Conservation (phyloP, 2,888 invertebrate species). For the Tanytarsus gracilentus region DNA sequence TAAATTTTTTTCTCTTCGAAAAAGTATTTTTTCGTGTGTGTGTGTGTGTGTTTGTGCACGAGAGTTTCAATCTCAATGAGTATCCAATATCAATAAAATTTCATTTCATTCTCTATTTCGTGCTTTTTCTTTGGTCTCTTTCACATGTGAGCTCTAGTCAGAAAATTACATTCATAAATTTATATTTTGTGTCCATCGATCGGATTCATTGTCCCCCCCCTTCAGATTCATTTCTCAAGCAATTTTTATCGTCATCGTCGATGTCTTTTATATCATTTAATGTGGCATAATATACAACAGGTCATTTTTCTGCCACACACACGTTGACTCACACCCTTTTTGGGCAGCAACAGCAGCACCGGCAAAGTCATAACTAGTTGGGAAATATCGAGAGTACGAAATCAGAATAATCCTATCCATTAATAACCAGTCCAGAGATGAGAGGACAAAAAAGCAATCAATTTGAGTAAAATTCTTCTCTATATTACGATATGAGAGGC, state of each 20-base stretch:
- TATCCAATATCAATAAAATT: slow-evolving; percentile 27
- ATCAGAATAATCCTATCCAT: background rate
- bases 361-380: too few species aligned
- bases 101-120: slow-evolving; percentile 24
- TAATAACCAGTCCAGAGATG: background rate
- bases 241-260: too few species aligned
- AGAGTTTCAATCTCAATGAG: background rate
- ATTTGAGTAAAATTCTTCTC: slow-evolving; percentile 15
- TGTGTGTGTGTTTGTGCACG: background rate
- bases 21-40: background rate
- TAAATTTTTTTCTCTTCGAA: slow-evolving; percentile 2
- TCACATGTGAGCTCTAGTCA: background rate
- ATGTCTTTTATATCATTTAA: background rate
- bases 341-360: too few species aligned
- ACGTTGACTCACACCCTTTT: too few species aligned
- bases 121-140: background rate
- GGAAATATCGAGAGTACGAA: too few species aligned
- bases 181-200: slow-evolving; percentile 22
- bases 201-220: slow-evolving; percentile 1
- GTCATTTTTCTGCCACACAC: background rate
- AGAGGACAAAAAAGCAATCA: slow-evolving; percentile 2
- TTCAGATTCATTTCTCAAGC: too few species aligned
- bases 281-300: background rate
- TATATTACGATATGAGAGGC: background rate
- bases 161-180: slow-evolving; percentile 26